phyloP scores from a whole-genome alignment of 2,888 invertebrate genomes.

The Conomelus anceps region DNA sequence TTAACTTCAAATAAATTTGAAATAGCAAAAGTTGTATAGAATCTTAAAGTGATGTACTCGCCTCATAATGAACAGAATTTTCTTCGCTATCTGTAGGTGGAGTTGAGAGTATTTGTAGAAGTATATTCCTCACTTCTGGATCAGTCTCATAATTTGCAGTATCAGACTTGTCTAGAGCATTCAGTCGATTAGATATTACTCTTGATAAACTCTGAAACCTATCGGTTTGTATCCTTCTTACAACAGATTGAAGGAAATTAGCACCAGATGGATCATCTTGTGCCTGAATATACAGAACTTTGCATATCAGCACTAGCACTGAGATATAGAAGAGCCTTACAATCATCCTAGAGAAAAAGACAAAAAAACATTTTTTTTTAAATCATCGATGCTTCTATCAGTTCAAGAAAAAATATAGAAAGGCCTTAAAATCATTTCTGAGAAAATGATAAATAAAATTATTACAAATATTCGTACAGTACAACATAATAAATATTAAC shows the following conservation, averaged over 20 bases:
- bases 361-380: background rate
- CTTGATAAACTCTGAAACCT: background rate
- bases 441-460: too few species aligned
- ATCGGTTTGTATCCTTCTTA: constrained; percentile 17
- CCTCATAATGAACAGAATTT: background rate
- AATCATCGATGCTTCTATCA: too few species aligned
- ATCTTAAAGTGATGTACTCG: background rate
- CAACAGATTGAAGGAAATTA: constrained; percentile 17
- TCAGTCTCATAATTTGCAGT: background rate
- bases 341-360: background rate
- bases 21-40: background rate
- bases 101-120: background rate
- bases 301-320: background rate
- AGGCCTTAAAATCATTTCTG: too few species aligned
- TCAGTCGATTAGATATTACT: background rate
- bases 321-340: background rate
- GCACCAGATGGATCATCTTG: background rate
- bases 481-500: too few species aligned
- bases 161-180: background rate
- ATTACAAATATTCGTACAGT: too few species aligned
- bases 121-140: background rate
- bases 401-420: too few species aligned
- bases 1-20: too few species aligned
- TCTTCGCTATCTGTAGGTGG: background rate
- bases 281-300: background rate